Base-by-base conservation (phyloP, 2,797 vertebrate genomes). In the Euthynnus affinis region DNA sequence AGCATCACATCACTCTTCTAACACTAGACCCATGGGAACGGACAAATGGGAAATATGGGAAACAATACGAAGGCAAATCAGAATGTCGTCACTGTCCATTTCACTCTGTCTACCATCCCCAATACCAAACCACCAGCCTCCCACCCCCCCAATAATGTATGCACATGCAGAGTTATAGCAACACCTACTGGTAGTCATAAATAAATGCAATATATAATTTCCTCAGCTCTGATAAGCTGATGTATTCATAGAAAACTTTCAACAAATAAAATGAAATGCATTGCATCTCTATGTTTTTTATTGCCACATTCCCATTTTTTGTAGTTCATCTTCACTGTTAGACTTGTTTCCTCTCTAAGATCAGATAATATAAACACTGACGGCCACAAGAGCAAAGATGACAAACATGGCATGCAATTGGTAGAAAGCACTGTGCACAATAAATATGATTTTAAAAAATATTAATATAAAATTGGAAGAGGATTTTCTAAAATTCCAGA, bases 101-200 rank as follows among this genome's bases (percentile, higher is more conserved):
- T 88, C 74, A 71, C 81, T 82, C 74, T 65, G 23, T 71, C 71
- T 66, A 46, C 63, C 53, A 32, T 67, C 72, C 67, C 42, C 58
- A 51, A 48, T 23, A 49, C 59, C 51, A 15, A 64, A 49, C 80
- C 53, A 63, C 74, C 58, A 65, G 42, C 20, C 22, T 9, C 55
- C 23, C 25, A n/a, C 48, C 27, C 29, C 17, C 18, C 9, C 18
- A 49, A 57, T 70, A 49, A 82, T 23, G 7, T 51, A 75, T 56
- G 52, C 17, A 82, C 79, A 88, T 74, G 68, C 86, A 92, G 91
- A 81, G 68, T 76, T 88, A 84, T 81, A 92, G 93, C 91, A 81
- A 5, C 94, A 92, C 87, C 93, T 92, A 89, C 87, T 92, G 94
- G 88, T 32, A 2, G 22, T 46, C 42, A 44, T 5, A 10, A 67